Base-by-base conservation (phyloP, 2,888 invertebrate genomes). In the Macaria liturata region DNA sequence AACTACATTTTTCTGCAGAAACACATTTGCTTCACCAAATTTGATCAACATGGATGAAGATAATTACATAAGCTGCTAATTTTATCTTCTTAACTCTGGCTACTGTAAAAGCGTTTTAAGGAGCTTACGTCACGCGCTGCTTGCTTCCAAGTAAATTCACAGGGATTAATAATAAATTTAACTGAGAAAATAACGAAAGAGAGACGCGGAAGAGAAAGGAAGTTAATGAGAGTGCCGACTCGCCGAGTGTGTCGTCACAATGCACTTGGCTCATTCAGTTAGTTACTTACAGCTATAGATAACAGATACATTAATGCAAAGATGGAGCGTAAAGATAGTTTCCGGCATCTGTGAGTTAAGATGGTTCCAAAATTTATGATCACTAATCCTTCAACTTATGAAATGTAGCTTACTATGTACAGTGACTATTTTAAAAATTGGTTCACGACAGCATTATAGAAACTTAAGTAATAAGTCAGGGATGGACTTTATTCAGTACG, bases 201-300 rank as follows among this genome's bases (percentile, higher is more conserved):
- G 48, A 63, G 58, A 46, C 52, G 66, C 52, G 59, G 55, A 61
- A 64, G 65, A 63, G 62, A 67, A 71, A 72, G 61, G 66, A 71
- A 67, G 66, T 69, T 72, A 74, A 76, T 74, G 66, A 75, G 75
- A 79, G 71, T 71, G 71, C 67, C 71, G 71, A 72, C 69, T 67
- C 62, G 61, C 58, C 39, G 48, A 51, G 54, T 63, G 61, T 62
- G 57, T 64, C 64, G 69, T 69, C 71, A 75, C 75, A 74, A 80
- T 76, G 78, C 67, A 74, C 74, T 78, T 71, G 71, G 67, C 66
- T 68, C 64, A 62, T 73, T 62, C 61, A 52, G 68, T 72, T 70
- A 67, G 70, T 70, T 64, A 66, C 64, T 20, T 1, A 20, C 20
- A 20, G 20, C 20, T 20, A 20, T 20, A 20, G 20, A 20, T 20